Evolutionary conservation across 2,797 vertebrate genomes (phyloP), one percentile per base, ranked within the genome.

Genomic region (Buceros bicornis): DNA sequence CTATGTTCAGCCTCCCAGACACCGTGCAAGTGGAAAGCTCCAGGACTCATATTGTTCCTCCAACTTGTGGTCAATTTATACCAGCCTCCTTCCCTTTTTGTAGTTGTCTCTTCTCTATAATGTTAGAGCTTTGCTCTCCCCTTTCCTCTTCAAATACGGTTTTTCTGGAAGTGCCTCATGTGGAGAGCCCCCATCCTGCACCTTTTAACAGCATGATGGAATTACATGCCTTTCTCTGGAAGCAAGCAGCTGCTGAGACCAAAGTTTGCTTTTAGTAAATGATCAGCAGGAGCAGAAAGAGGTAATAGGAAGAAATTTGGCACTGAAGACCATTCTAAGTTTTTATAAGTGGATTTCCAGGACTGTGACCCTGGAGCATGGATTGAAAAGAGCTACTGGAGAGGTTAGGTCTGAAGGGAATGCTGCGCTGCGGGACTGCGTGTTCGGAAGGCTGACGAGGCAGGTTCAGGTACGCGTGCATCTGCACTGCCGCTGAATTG

Each of bases 211-310:
- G 37, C 28, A 2, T 5, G 70, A 4, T 65, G 72, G 54, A 72
- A 53, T 22, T 62, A 19, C 13, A 1, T 82, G 40, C 51, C 40
- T 95, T 81, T 72, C 51, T 58, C 47, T 91, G 58, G 71, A 83
- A 87, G 57, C 78, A 61, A 64, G 67, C 87, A 89, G 90, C 87
- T 84, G 74, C 42, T 15, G 37, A 85, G 54, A 43, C 61, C 15
- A 3, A 53, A 69, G 77, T 82, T 93, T 89, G 53, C 89, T 94
- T 82, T 69, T 81, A 83, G 82, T 91, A 86, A 95, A 83, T 65
- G 89, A 89, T 51, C 71, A 78, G 57, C 65, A 77, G 54, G 65
- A 81, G n/a, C 79, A 88, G 69, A 81, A 77, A 76, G 69, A 83
- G 65, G 61, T 65, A 91, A 62, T 67, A 78, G 76, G 82, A 79